Percentiles rank a stretch among this genome's conserved stretches.
Evolutionary conservation across 2,888 invertebrate species (phyloP).

Genomic region (Drosophila rellima): DNA sequence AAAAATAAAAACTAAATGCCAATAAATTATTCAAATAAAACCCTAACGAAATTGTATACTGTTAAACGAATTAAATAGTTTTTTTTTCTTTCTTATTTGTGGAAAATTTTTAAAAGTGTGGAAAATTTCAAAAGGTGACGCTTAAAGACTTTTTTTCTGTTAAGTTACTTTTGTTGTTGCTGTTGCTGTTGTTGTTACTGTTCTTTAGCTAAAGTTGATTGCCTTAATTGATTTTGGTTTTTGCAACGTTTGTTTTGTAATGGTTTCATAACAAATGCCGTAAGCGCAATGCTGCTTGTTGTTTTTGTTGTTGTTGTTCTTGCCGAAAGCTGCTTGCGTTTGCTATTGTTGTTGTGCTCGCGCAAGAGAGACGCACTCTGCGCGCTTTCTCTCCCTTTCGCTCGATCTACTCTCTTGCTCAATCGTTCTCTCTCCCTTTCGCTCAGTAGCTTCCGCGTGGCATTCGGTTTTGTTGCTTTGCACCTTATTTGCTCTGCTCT

Average conservation of each 20-base stretch:
- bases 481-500: conserved; percentile 60
- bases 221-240: conserved; percentile 13
- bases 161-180: background rate
- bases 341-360: conserved; percentile 45
- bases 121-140: conserved; percentile 21
- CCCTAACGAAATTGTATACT: conserved; percentile 16
- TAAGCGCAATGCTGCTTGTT: conserved; percentile 58
- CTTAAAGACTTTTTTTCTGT: background rate
- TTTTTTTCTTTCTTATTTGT: background rate
- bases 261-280: conserved; percentile 80
- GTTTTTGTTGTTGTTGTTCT: conserved; percentile 33
- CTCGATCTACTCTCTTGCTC: conserved; percentile 10
- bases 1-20: too few relatives aligned
- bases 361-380: conserved; percentile 38
- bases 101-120: conserved; percentile 11
- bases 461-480: conserved; percentile 62
- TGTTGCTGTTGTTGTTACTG: background rate
- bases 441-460: conserved; percentile 68
- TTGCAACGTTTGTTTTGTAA: conserved; percentile 74
- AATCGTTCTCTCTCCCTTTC: conserved; percentile 3
- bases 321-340: conserved; percentile 39
- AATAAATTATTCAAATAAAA: background rate
- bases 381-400: conserved; percentile 12
- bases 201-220: conserved; percentile 7
- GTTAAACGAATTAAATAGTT: conserved; percentile 4